These are phyloP conservation scores for Falco berigora DNA, from an alignment of 2,797 vertebrate species.

Conservation along the genomic window DNA sequence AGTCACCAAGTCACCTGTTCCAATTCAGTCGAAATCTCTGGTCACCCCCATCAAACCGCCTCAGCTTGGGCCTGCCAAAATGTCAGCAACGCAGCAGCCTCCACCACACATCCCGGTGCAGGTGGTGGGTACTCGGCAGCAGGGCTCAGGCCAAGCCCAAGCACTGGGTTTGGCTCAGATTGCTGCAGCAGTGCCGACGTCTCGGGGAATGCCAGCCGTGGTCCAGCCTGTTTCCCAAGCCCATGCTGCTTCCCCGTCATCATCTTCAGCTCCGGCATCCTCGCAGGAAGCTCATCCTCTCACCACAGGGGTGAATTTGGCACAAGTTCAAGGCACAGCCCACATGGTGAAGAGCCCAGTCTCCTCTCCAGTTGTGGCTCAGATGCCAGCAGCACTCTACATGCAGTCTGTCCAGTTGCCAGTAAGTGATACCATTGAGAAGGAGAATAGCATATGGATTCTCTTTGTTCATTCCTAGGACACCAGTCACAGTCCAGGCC, in stretches of 20 bases:
- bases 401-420: slow-evolving; percentile 77
- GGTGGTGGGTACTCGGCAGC: slow-evolving; percentile 90
- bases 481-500: slow-evolving; percentile 3
- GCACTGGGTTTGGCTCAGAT: slow-evolving; percentile 85
- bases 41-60: slow-evolving; percentile 64
- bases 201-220: slow-evolving; percentile 64
- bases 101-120: slow-evolving; percentile 92
- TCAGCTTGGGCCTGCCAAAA: slow-evolving; percentile 71
- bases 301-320: slow-evolving; percentile 64
- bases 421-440: slow-evolving; percentile 70
- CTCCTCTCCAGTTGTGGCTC: slow-evolving; percentile 69
- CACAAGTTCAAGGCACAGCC: slow-evolving; percentile 71
- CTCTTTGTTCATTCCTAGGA: slow-evolving; percentile 49
- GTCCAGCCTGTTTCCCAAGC: slow-evolving; percentile 72
- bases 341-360: slow-evolving; percentile 73
- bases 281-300: slow-evolving; percentile 69
- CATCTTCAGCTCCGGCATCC: slow-evolving; percentile 54
- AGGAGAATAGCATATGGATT: slow-evolving; percentile 12
- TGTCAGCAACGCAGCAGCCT: slow-evolving; percentile 75
- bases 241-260: slow-evolving; percentile 63
- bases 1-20: slow-evolving; percentile 80
- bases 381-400: slow-evolving; percentile 76
- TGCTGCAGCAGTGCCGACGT: slow-evolving; percentile 71
- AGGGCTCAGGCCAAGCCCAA: slow-evolving; percentile 82
- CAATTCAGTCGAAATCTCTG: slow-evolving; percentile 88